Percentiles rank a stretch among this genome's conserved stretches.
Evolutionary conservation across 2,113 vertebrate species (phyloP).

Genomic region (Macquaria ambigua): DNA sequence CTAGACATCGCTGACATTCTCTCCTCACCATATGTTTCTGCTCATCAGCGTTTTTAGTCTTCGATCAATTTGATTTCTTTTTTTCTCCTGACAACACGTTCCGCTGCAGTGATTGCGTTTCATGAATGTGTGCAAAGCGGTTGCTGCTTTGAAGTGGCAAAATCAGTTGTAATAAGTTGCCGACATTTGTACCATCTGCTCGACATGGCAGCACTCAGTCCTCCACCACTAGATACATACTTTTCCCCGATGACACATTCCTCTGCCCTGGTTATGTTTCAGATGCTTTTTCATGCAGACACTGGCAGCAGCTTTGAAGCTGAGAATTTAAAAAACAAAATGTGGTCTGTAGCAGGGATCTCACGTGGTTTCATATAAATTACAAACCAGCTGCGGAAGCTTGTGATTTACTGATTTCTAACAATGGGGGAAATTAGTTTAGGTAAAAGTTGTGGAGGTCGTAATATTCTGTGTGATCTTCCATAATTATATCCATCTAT

Average conservation of each 20-base stretch:
- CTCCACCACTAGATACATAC: not conserved
- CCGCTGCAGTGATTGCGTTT: slow-evolving; percentile 29
- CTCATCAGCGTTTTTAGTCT: slow-evolving; percentile 53
- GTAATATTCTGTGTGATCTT: not conserved
- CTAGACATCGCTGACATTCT: slow-evolving; percentile 35
- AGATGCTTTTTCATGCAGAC: not conserved
- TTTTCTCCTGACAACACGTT: not conserved
- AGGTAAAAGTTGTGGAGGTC: not conserved
- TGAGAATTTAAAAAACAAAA: not conserved
- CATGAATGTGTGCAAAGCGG: not conserved
- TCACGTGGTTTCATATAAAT: not conserved
- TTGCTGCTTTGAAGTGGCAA: slow-evolving; percentile 44
- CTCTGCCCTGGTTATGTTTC: slow-evolving; percentile 18
- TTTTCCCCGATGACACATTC: slow-evolving; percentile 19
- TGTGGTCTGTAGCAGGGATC: not conserved
- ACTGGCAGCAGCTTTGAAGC: not conserved
- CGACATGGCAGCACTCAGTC: slow-evolving; percentile 12
- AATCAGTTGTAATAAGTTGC: not conserved
- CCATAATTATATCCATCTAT: not conserved
- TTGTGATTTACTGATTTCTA: not conserved
- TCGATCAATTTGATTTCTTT: slow-evolving; percentile 13
- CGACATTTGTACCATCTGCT: not conserved
- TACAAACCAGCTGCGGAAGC: not conserved
- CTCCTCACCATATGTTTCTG: slow-evolving; percentile 64
- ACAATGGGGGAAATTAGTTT: no score